phyloP scores from a whole-genome alignment of 35 echinoderm and acorn worm genomes.

The Lytechinus variegatus region DNA sequence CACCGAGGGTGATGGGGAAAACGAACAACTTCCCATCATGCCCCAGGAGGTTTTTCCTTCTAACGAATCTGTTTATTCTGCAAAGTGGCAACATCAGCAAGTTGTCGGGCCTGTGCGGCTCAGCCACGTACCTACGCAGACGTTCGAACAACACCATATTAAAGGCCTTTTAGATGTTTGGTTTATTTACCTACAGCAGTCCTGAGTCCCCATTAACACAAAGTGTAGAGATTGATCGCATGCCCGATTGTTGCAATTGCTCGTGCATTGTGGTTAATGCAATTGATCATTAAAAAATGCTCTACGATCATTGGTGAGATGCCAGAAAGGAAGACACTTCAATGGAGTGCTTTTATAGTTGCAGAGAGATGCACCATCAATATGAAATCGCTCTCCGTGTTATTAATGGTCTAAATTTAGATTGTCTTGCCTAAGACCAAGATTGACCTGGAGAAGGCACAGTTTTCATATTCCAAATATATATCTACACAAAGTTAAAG shows the following conservation, averaged over 20 bases:
- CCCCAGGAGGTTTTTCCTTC: conserved; percentile 8
- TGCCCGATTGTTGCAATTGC: no score
- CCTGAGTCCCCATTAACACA: no score
- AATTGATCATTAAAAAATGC: no score
- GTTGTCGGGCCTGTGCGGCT: not conserved
- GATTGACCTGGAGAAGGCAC: not conserved
- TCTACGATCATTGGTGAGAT: no score
- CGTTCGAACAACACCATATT: not conserved
- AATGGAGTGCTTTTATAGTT: not conserved
- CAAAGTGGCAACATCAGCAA: conserved; percentile 17
- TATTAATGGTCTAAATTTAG: not conserved
- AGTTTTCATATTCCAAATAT: not conserved
- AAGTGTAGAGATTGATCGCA: no score
- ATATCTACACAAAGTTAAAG: not conserved
- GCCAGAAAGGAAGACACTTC: not conserved
- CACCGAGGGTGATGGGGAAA: not conserved
- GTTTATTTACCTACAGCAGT: not conserved
- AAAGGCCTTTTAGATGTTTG: not conserved
- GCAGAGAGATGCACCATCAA: not conserved
- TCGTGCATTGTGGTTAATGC: no score
- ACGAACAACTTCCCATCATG: conserved; percentile 17
- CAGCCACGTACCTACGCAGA: not conserved
- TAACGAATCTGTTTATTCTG: conserved; percentile 13
- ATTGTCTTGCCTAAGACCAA: not conserved
- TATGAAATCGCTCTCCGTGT: not conserved